A percentile compares a stretch with the other conserved stretches of the same genome.
These are phyloP conservation scores for Crioceris asparagi DNA, from an alignment of 2,888 invertebrate species.

Conservation along the genomic window DNA sequence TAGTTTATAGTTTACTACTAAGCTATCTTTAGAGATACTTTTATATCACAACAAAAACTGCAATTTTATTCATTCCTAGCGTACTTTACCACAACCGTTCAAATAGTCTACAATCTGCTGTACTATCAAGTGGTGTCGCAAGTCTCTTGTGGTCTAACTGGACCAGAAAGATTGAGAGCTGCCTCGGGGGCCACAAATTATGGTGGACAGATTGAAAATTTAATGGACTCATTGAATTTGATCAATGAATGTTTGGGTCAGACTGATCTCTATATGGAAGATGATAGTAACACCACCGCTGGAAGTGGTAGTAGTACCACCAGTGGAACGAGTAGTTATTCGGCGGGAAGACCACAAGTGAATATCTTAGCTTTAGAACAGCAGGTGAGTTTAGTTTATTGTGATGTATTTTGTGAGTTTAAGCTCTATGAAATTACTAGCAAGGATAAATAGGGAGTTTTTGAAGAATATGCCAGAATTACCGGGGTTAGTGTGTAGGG, in stretches of 20 bases:
- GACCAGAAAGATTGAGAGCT: constrained; percentile 48
- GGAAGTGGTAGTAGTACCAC: too few relatives aligned
- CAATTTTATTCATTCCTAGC: constrained; percentile 45
- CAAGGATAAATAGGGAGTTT: too few relatives aligned
- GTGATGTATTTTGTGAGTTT: too few relatives aligned
- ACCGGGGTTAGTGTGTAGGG: too few relatives aligned
- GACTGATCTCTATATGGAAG: constrained; percentile 53
- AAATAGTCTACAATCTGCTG: constrained; percentile 76
- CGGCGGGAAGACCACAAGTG: constrained; percentile 20
- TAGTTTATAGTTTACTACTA: not conserved
- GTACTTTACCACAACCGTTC: constrained; percentile 79
- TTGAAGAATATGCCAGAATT: too few relatives aligned
- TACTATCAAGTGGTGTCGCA: constrained; percentile 84
- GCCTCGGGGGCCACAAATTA: constrained; percentile 23
- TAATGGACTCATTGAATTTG: constrained; percentile 36
- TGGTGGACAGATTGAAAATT: constrained; percentile 28
- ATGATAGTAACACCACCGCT: constrained; percentile 37
- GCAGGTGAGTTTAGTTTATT: constrained; percentile 30
- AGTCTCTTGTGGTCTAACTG: constrained; percentile 57
- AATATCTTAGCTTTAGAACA: constrained; percentile 37
- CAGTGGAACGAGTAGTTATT: too few relatives aligned
- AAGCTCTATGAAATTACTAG: too few relatives aligned
- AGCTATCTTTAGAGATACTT: too few relatives aligned
- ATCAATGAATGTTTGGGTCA: constrained; percentile 43
- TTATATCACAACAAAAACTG: too few relatives aligned